Base-by-base conservation (phyloP, 1,140 invertebrate genomes). In the Zaprionus gabonicus region DNA sequence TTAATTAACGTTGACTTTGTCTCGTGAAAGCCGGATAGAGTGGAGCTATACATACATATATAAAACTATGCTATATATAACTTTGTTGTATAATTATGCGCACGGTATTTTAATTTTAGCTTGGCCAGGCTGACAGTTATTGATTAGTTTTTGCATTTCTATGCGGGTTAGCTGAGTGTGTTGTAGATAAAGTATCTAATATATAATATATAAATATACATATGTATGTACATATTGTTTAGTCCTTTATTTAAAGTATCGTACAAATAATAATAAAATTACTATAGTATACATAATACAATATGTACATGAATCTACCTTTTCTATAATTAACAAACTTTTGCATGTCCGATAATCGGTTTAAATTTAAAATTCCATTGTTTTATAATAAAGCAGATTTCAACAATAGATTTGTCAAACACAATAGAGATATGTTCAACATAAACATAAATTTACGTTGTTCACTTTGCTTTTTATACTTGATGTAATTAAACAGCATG, bases 1-100 rank as follows among this genome's bases (percentile, higher is more conserved):
- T 60, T 28, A 12, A 57, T 20, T n/a, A 57, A 57, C n/a, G 17
- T 57, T 23, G 17, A 57, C 27, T 34, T 20, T 34, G 46, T 51
- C 20, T 51, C 9, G 20, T 10, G 2, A 20, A n/a, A 44, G 6
- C 15, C 2, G 41, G 15, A 7, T n/a, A n/a, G n/a, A n/a, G 6
- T 2, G 7, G 5, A 7, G n/a, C 6, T 7, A 44, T n/a, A 4
- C 4, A 23, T 23, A 23, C 23, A n/a, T 6, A 41, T 15, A 17
- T 6, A 44, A 5, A 17, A 46, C 41, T 20, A 20, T 46, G 17
- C n/a, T 44, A 17, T 44, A 44, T 46, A 46, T 46, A 17, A 46
- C n/a, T 17, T 6, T 17, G n/a, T 46, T 17, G n/a, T n/a, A 46
- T 46, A 46, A 46, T 46, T 46, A 46, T 46, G n/a, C 41, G 17